These are phyloP conservation scores for Laspeyria flexula DNA, from an alignment of 2,888 invertebrate species.

Conservation along the genomic window DNA sequence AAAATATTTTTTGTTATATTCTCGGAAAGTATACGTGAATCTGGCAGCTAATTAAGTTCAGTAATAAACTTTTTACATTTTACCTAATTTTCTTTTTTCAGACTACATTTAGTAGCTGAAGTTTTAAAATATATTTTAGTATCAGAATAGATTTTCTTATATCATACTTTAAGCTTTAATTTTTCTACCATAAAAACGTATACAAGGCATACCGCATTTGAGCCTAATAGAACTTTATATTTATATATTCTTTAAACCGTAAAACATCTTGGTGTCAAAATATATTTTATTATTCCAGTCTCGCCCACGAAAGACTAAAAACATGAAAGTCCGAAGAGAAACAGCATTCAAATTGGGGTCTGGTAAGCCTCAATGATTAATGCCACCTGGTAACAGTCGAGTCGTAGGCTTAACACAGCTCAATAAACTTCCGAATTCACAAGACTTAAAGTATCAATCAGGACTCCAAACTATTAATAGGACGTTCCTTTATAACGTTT, in stretches of 20 bases:
- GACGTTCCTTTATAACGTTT: slow-evolving; percentile 16
- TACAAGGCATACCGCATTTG: no score
- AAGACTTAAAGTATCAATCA: slow-evolving; percentile 36
- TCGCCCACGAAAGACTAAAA: slow-evolving; percentile 1
- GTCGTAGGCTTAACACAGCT: slow-evolving; percentile 14
- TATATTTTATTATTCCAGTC: neutral
- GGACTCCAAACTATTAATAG: slow-evolving; percentile 15
- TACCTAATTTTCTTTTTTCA: neutral
- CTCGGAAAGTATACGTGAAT: neutral
- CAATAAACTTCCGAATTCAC: slow-evolving; percentile 29
- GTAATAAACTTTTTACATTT: neutral
- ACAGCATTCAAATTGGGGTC: neutral
- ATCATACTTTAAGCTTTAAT: no score
- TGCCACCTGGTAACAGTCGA: slow-evolving; percentile 18
- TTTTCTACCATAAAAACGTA: no score
- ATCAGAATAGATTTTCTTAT: no score
- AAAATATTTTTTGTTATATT: neutral
- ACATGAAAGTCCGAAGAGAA: slow-evolving; percentile 2
- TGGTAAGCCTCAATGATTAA: slow-evolving; percentile 22
- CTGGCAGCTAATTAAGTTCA: slow-evolving; percentile 1
- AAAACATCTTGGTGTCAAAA: neutral
- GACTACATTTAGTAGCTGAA: neutral
- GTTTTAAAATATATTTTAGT: no score
- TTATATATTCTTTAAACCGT: no score
- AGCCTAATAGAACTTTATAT: neutral